Percentiles rank a stretch among this genome's conserved stretches.
phyloP scores from a whole-genome alignment of 2,888 invertebrate species.

The Limnephilus lunatus region DNA sequence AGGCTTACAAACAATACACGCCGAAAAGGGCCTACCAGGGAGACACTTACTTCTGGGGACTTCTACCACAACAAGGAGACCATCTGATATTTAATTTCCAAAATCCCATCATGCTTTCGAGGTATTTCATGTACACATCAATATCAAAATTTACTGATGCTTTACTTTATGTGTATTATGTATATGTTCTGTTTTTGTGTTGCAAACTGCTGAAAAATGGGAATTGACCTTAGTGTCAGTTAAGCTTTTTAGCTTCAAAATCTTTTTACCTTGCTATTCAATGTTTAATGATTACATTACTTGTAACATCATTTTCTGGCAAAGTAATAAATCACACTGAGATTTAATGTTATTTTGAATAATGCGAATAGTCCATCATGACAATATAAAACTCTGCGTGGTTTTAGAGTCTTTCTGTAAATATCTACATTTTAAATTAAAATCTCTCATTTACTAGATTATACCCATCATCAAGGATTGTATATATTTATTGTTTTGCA shows the following conservation, averaged over 20 bases:
- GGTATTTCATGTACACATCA: conserved; percentile 73
- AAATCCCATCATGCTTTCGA: conserved; percentile 82
- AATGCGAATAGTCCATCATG: neutral
- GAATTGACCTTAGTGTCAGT: neutral
- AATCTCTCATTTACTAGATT: neutral
- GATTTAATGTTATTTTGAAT: neutral
- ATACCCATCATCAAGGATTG: neutral
- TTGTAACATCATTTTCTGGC: neutral
- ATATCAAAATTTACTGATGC: conserved; percentile 27
- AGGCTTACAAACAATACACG: conserved; percentile 87
- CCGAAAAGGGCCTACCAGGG: conserved; percentile 91
- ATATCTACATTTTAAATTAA: neutral
- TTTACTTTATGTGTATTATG: neutral
- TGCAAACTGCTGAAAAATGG: neutral
- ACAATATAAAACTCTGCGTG: neutral
- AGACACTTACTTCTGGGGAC: conserved; percentile 93
- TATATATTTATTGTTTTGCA: neutral
- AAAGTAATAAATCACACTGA: neutral
- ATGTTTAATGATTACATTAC: neutral
- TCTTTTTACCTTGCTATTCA: neutral
- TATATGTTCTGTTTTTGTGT: neutral
- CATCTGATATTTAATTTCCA: conserved; percentile 87
- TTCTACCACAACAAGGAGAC: conserved; percentile 90
- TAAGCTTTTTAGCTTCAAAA: neutral
- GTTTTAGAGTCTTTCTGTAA: neutral